Evolutionary conservation across 2,113 vertebrate genomes (phyloP), one percentile per base, ranked within the genome.

Genomic region (Saguinus imperator): DNA sequence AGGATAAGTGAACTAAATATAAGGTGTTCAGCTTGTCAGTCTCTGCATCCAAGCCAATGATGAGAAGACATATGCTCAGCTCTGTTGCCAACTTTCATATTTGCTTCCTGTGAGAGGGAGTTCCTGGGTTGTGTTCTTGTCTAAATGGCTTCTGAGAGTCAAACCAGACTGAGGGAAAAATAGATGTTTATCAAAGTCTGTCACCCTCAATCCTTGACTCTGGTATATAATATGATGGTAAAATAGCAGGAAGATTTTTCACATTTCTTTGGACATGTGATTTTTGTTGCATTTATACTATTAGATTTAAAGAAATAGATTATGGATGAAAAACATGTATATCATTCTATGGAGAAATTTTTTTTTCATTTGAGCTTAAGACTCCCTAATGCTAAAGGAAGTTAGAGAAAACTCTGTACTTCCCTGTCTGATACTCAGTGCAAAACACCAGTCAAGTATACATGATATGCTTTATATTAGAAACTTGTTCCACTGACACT

Each of bases 11-110:
- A 98, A 52, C 32, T 64, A 96, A 97, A 64, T n/a, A 64, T 0
- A 16, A 87, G 83, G 29, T 75, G 27, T 83, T 94, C 61, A 91
- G 17, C 29, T 91, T 96, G n/a, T 93, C 97, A 86, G 40, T 95
- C 89, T 32, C 64, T 89, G n/a, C 0, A 0, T 72, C 85, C 45
- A 90, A 83, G 77, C 55, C 85, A 73, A 3, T 11, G 3, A 87
- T 5, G 5, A 43, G 55, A 50, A 23, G 16, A 91, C 80, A 81
- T 70, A 27, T 48, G 83, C 1, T 37, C n/a, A 29, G 25, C 29
- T 64, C 25, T 32, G 35, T 87, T 93, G 86, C 32, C 75, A 90
- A 27, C 27, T 17, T 87, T 64, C 21, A 6, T 23, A 14, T 50
- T n/a, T 80, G 50, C 73, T 80, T 92, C 45, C n/a, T 52, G 35